These are phyloP conservation scores for Rotaria socialis DNA, from an alignment of 2,888 invertebrate genomes.

Conservation along the genomic window DNA sequence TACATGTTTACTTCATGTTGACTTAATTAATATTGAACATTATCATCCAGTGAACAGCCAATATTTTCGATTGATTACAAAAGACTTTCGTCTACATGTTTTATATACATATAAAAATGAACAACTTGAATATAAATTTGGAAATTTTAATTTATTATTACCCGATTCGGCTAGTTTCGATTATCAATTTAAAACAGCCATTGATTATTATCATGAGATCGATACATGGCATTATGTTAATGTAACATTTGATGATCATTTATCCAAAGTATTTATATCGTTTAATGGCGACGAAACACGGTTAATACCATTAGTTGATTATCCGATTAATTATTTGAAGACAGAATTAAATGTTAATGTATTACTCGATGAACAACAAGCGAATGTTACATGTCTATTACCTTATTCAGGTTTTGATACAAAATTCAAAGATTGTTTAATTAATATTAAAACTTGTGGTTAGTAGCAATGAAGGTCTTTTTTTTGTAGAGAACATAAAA, in stretches of 20 bases:
- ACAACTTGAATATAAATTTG: neutral
- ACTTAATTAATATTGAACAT: neutral
- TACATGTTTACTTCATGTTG: neutral
- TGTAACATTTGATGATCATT: neutral
- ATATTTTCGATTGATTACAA: neutral
- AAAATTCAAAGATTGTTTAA: neutral
- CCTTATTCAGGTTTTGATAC: neutral
- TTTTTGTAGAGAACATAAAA: neutral
- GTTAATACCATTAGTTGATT: neutral
- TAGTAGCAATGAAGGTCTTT: neutral
- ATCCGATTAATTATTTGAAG: neutral
- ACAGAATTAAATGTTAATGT: neutral
- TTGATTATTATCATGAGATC: conserved; percentile 28
- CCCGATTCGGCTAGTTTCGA: neutral
- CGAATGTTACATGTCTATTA: conserved; percentile 19
- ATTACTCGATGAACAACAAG: neutral
- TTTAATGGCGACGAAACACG: neutral
- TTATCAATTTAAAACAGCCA: conserved; percentile 24
- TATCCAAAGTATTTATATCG: neutral
- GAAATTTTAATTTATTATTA: neutral
- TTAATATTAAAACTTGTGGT: conserved; percentile 19
- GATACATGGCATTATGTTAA: conserved; percentile 22
- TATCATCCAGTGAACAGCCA: neutral
- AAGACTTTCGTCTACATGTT: conserved; percentile 18
- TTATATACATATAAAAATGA: conserved; percentile 5